These are phyloP conservation scores for Anseranas semipalmata DNA, from an alignment of 2,113 vertebrate species.

Conservation along the genomic window DNA sequence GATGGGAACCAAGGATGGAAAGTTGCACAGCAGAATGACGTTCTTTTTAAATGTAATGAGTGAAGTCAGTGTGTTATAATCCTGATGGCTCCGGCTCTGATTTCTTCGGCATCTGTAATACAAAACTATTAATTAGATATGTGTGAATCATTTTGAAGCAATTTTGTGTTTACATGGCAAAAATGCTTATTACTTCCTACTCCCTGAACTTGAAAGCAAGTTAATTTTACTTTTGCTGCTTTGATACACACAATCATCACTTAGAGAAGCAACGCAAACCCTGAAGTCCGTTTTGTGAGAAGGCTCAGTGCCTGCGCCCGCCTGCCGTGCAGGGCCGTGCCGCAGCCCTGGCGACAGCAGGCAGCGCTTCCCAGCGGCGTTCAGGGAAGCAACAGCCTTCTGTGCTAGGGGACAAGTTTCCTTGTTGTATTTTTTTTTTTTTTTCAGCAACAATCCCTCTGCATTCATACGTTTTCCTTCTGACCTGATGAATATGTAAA, in stretches of 20 bases:
- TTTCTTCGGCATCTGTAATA: neutral
- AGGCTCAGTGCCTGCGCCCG: neutral
- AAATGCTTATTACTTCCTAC: neutral
- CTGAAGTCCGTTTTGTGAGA: neutral
- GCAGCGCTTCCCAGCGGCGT: neutral
- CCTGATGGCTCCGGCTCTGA: neutral
- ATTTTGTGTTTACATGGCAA: neutral
- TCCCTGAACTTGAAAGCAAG: neutral
- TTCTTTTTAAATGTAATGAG: neutral
- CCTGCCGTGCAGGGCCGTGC: neutral
- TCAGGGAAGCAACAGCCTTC: neutral
- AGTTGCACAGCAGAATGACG: fast-evolving
- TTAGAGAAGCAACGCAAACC: neutral
- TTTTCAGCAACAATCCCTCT: neutral
- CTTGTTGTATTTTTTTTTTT: fast-evolving
- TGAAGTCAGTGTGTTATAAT: neutral
- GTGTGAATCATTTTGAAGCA: neutral
- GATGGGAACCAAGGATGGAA: neutral
- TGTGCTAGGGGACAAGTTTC: neutral
- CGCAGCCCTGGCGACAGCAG: neutral
- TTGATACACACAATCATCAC: neutral
- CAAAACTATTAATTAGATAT: neutral
- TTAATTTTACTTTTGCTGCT: neutral
- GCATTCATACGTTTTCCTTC: neutral
- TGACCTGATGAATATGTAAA: neutral